Conservation (phyloP, 2,888 invertebrate species). For the Stenotaenia linearis region DNA sequence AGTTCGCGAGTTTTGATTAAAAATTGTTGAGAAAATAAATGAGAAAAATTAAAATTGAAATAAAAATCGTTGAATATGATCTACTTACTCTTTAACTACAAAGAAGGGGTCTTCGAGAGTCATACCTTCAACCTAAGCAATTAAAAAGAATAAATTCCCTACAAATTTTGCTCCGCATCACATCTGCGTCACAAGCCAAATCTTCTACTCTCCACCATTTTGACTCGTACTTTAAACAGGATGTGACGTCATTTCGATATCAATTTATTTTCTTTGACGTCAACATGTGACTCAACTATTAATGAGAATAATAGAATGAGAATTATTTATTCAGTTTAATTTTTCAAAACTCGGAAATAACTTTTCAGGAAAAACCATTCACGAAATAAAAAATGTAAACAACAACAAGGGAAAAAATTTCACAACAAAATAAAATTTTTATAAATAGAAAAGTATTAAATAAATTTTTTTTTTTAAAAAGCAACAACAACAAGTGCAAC, state of each 20-base stretch:
- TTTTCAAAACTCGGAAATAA: no score
- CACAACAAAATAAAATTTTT: no score
- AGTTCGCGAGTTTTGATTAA: background rate
- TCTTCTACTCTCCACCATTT: background rate
- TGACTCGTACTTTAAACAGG: background rate
- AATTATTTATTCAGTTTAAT: no score
- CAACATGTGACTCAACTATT: background rate
- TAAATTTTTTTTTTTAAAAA: background rate
- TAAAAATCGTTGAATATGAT: background rate
- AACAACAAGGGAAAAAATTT: no score
- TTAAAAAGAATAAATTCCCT: conserved; percentile 11
- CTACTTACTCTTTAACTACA: conserved; percentile 94
- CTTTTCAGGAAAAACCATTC: no score
- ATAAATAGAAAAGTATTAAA: no score
- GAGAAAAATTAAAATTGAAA: background rate
- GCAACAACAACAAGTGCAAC: background rate
- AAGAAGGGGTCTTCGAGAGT: conserved; percentile 98
- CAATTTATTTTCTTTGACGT: background rate
- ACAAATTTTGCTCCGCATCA: background rate
- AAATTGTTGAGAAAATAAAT: background rate
- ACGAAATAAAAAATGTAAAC: no score
- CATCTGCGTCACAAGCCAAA: background rate
- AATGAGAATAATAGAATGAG: no score
- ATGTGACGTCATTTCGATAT: background rate
- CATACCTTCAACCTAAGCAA: conserved; percentile 57